phyloP scores from a whole-genome alignment of 2,888 invertebrate genomes.

The Drosophila suboccidentalis region DNA sequence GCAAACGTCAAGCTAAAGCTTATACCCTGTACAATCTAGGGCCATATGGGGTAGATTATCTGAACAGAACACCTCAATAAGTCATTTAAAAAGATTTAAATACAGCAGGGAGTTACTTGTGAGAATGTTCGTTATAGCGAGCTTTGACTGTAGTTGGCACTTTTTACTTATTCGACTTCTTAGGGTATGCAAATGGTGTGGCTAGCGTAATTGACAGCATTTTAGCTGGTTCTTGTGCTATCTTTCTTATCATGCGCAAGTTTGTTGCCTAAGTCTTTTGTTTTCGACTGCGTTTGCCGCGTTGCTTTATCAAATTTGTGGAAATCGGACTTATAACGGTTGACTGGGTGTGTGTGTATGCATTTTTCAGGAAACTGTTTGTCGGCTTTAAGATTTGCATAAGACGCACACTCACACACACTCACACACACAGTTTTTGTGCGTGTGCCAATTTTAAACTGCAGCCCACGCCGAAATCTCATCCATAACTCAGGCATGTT shows the following conservation, averaged over 20 bases:
- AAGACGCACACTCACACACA: conserved; percentile 41
- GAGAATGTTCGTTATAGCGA: not conserved
- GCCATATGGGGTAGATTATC: conserved; percentile 17
- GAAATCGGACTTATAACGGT: conserved; percentile 72
- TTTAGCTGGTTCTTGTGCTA: conserved; percentile 8
- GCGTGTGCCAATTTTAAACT: conserved; percentile 72
- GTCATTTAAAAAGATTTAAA: not conserved
- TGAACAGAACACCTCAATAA: not conserved
- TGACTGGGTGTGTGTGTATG: conserved; percentile 23
- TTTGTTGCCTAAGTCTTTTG: conserved; percentile 77
- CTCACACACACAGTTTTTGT: conserved; percentile 52
- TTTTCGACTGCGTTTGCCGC: conserved; percentile 39
- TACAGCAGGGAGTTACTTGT: not conserved
- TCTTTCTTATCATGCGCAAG: conserved; percentile 58
- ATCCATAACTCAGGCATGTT: conserved; percentile 56
- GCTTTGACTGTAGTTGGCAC: not conserved
- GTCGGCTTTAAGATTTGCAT: conserved; percentile 74
- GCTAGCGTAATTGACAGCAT: not conserved
- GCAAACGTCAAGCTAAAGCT: conserved; percentile 34
- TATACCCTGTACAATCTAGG: not conserved
- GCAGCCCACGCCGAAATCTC: conserved; percentile 54
- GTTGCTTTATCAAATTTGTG: conserved; percentile 68
- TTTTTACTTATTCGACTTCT: too few relatives aligned
- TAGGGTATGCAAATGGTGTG: conserved; percentile 17
- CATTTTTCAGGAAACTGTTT: conserved; percentile 74